These are phyloP conservation scores for Junco hyemalis DNA, from an alignment of 2,113 vertebrate genomes.

Conservation along the genomic window DNA sequence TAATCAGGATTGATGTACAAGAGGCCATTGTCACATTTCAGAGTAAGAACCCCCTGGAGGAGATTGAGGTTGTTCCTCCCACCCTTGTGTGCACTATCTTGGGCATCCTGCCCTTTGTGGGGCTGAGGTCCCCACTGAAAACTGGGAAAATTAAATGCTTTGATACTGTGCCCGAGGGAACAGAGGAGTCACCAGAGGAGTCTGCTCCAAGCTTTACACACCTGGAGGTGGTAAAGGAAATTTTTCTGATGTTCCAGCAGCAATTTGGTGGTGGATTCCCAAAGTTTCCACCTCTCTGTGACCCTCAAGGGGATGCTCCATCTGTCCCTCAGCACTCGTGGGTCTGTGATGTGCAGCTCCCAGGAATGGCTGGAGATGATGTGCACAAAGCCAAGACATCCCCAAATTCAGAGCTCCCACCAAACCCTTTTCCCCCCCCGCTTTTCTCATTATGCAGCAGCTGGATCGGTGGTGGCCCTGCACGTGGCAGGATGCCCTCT, in stretches of 20 bases:
- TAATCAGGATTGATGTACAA: neutral
- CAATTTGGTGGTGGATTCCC: neutral
- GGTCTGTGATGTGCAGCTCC: rapidly evolving
- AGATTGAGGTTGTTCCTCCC: neutral
- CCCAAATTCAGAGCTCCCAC: neutral
- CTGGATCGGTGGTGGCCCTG: neutral
- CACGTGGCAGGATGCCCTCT: conserved; percentile 17
- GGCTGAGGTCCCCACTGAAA: rapidly evolving
- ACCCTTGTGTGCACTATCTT: neutral
- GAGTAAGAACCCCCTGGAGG: neutral
- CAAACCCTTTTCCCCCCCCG: neutral
- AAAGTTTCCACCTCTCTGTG: neutral
- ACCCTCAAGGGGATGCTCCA: neutral
- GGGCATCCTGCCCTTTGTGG: rapidly evolving
- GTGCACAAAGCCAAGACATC: neutral
- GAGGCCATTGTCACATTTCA: neutral
- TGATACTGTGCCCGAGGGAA: neutral
- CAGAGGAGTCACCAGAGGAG: rapidly evolving
- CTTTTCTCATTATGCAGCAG: neutral
- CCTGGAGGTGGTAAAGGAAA: neutral
- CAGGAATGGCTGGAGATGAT: neutral
- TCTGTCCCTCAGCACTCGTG: neutral
- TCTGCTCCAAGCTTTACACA: neutral
- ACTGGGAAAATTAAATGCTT: neutral
- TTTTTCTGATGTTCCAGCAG: neutral